Conservation (phyloP, 1,140 invertebrate genomes). For the Pinna nobilis region DNA sequence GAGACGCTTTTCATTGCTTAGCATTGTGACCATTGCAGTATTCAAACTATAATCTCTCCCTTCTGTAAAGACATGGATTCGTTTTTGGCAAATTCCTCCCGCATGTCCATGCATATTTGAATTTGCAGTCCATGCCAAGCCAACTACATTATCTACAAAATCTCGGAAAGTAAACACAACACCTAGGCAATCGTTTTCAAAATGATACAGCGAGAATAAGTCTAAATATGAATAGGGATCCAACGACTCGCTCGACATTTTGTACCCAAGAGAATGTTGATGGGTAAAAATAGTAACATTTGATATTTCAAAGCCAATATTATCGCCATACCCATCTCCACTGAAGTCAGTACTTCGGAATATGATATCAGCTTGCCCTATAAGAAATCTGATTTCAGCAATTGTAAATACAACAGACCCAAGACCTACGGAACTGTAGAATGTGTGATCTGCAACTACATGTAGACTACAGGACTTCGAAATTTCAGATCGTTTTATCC, state of each 20-base stretch:
- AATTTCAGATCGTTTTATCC: no score
- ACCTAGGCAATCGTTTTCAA: conserved; percentile 55
- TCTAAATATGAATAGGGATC: conserved; percentile 54
- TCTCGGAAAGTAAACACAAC: conserved; percentile 62
- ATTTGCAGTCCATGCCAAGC: conserved; percentile 61
- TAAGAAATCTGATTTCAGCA: conserved; percentile 50
- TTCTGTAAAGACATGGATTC: conserved; percentile 22
- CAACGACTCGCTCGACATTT: conserved; percentile 29
- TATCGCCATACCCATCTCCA: conserved; percentile 62
- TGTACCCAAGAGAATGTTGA: conserved; percentile 31
- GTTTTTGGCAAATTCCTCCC: conserved; percentile 57
- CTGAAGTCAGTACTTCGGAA: conserved; percentile 64
- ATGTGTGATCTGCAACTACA: conserved; percentile 60
- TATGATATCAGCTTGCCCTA: conserved; percentile 58
- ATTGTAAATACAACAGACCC: conserved; percentile 46
- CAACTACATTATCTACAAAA: conserved; percentile 56
- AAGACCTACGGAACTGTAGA: conserved; percentile 51
- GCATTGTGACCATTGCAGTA: conserved; percentile 53
- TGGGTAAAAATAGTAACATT: conserved; percentile 55
- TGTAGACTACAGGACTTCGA: conserved; percentile 49
- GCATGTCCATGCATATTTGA: conserved; percentile 41
- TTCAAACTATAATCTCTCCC: conserved; percentile 53
- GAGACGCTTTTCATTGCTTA: conserved; percentile 44
- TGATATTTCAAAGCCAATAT: conserved; percentile 62
- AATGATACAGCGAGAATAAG: conserved; percentile 59